phyloP scores from a whole-genome alignment of 2,113 vertebrate species.

The Tylochromis polylepis region DNA sequence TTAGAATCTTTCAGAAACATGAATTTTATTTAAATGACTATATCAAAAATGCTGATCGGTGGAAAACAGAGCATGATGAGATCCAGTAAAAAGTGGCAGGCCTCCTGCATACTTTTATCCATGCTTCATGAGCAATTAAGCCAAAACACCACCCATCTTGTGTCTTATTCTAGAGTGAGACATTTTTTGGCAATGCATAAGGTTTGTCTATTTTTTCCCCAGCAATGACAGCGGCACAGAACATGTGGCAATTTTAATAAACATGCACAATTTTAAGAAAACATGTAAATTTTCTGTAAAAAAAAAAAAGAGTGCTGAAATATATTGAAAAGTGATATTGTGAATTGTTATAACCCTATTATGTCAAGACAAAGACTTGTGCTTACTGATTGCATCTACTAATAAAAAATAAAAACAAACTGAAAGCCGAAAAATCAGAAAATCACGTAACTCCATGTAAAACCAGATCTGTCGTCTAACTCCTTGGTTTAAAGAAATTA shows the following conservation, averaged over 20 bases:
- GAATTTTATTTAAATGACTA: background rate
- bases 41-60: rapidly evolving
- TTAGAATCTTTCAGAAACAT: background rate
- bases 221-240: background rate
- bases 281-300: background rate
- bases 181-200: background rate
- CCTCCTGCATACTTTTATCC: background rate
- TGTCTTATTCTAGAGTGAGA: background rate
- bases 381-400: background rate
- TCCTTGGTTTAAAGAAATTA: background rate
- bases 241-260: background rate
- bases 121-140: background rate
- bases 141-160: rapidly evolving
- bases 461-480: background rate
- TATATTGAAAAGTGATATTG: background rate
- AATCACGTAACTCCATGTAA: background rate
- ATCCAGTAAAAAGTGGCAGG: rapidly evolving
- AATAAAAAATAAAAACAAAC: background rate
- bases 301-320: background rate
- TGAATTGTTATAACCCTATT: background rate
- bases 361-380: background rate
- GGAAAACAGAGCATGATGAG: background rate
- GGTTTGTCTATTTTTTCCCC: background rate
- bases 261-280: background rate
- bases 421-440: background rate